Evolutionary conservation across 1,140 invertebrate species (phyloP), one percentile per base, ranked within the genome.

Genomic region (Platyura marginata): DNA sequence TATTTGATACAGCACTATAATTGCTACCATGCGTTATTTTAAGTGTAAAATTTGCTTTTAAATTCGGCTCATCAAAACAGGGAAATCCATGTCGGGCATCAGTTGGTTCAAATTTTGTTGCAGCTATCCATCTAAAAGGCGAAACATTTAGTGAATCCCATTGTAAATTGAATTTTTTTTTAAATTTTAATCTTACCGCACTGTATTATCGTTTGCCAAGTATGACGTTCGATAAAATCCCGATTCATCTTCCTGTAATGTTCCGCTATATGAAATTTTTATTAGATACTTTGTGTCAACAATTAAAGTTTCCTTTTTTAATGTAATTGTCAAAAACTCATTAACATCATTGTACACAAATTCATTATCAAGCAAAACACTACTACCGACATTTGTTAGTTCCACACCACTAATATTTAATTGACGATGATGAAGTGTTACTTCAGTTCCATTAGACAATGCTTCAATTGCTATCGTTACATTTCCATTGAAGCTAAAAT

Each of bases 41-140:
- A 11, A 94, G 73, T 22, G 70, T 72, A 66, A 83, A 97, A 45
- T 76, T 77, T 1, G 92, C 86, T 66, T 96, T 97, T 50, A 94
- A 79, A 25, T 77, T 71, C 0, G 94, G 93, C 57, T 98, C 93
- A 63, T 97, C 94, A 57, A 93, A 94, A 59, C 91, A 95, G 0
- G 93, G 92, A 55, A 93, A 96, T 1, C 84, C 82, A 59, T 79
- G 71, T 21, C 92, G 72, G 1, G 92, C 91, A 67, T 91, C 87
- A 1, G 87, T 94, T 1, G 91, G 83, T 55, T 96, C 83, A 56
- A 97, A 91, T 63, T 96, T 93, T 2, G 87, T 82, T 1, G 84
- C 84, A 8, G 85, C 86, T 47, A 94, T 77, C 44, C 64, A 70
- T 53, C 87, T 91, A 38, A 25, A 34, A 48, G n/a, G n/a, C n/a